Evolutionary conservation across 2,797 vertebrate species (phyloP).

Genomic region (Amniataba percoides): DNA sequence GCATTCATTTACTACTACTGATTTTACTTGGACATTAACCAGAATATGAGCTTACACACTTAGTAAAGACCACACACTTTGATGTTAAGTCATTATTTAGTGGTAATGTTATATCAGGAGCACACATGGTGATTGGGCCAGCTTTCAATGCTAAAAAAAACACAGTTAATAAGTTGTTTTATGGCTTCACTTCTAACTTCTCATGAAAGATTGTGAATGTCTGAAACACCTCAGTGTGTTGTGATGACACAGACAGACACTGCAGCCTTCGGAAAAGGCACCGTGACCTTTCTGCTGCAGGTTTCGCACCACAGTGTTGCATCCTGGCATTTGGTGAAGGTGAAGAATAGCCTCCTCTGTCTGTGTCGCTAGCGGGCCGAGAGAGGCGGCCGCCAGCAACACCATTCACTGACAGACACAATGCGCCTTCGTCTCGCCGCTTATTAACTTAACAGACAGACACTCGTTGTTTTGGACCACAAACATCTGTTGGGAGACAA

Average conservation of each 20-base stretch:
- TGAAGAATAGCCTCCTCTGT: constrained; percentile 66
- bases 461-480: constrained; percentile 48
- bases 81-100: background rate
- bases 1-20: background rate
- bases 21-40: background rate
- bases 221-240: constrained; percentile 6
- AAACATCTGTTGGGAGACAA: constrained; percentile 59
- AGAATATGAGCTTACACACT: background rate
- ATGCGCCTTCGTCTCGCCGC: constrained; percentile 52
- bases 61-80: background rate
- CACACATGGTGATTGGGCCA: background rate
- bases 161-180: background rate
- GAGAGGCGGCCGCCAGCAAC: constrained; percentile 46
- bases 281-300: constrained; percentile 43
- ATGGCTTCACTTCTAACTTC: constrained; percentile 5
- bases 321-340: constrained; percentile 43
- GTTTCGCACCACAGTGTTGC: constrained; percentile 38
- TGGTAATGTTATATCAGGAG: too few relatives aligned
- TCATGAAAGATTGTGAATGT: constrained; percentile 31
- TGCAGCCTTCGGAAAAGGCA: constrained; percentile 36
- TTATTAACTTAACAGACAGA: constrained; percentile 65
- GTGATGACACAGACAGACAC: constrained; percentile 46
- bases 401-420: constrained; percentile 65
- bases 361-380: constrained; percentile 28
- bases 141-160: background rate